Percentiles rank a stretch among this genome's conserved stretches.
phyloP scores from a whole-genome alignment of 2,113 vertebrate genomes.

The Telmatochromis bifrenatus region DNA sequence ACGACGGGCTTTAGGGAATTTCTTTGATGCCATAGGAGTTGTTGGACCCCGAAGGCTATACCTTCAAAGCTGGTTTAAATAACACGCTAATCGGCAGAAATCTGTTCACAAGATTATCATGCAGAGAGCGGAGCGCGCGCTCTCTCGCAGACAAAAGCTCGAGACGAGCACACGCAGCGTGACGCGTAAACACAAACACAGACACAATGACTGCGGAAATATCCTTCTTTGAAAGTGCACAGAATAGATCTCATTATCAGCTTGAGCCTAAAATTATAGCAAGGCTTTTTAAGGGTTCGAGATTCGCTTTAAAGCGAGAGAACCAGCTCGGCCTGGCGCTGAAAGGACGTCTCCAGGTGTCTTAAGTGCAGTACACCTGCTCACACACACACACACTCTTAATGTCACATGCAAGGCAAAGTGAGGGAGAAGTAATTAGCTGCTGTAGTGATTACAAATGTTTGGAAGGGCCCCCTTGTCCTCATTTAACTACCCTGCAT shows the following conservation, averaged over 20 bases:
- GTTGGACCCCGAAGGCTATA: slow-evolving; percentile 48
- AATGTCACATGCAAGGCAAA: background rate
- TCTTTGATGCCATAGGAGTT: slow-evolving; percentile 55
- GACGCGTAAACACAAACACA: slow-evolving; percentile 47
- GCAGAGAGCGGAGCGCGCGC: slow-evolving; percentile 5
- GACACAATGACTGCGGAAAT: slow-evolving; percentile 35
- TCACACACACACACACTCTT: background rate
- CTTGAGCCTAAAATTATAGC: slow-evolving; percentile 4
- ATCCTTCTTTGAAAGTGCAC: background rate
- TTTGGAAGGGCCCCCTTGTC: slow-evolving; percentile 20
- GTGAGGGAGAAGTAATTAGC: slow-evolving; percentile 43
- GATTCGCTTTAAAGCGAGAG: background rate
- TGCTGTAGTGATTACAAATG: slow-evolving; percentile 36
- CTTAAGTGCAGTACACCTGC: background rate
- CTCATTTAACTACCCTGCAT: slow-evolving; percentile 30
- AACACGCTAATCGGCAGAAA: slow-evolving; percentile 67
- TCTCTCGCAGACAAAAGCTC: slow-evolving; percentile 12
- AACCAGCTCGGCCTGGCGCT: background rate
- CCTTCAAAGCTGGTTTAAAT: slow-evolving; percentile 68
- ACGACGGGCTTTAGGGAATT: slow-evolving; percentile 54
- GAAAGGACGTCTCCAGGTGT: background rate
- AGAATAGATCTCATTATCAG: slow-evolving; percentile 37
- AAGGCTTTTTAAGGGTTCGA: background rate
- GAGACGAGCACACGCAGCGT: background rate
- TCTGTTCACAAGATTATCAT: slow-evolving; percentile 63